Conservation (phyloP, 2,888 invertebrate species). For the Scrobipalpa atriplicella region DNA sequence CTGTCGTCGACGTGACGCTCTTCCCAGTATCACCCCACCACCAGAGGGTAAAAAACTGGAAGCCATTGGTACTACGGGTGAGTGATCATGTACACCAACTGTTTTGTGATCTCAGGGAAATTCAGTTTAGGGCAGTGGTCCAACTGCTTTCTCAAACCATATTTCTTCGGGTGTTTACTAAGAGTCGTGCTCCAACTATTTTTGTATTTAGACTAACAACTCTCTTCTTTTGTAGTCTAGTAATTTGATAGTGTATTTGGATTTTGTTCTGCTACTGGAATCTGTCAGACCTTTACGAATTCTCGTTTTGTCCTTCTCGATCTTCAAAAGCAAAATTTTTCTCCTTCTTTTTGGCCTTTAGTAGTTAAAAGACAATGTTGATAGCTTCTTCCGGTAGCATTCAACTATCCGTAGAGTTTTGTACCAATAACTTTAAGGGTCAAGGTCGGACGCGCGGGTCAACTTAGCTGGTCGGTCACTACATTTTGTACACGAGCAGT, state of each 20-base stretch:
- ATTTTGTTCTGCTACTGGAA: slow-evolving; percentile 19
- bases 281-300: background rate
- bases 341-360: background rate
- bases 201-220: too few species aligned
- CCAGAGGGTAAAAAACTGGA: background rate
- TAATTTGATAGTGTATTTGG: background rate
- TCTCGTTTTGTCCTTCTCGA: background rate
- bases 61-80: background rate
- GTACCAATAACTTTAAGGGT: too few species aligned
- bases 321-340: slow-evolving; percentile 19
- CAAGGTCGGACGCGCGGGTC: too few species aligned
- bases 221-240: background rate
- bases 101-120: background rate
- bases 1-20: background rate
- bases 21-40: slow-evolving; percentile 9
- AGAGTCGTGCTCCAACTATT: too few species aligned
- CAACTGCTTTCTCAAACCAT: too few species aligned
- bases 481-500: too few species aligned
- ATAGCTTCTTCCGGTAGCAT: too few species aligned
- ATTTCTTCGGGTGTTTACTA: too few species aligned
- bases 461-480: too few species aligned
- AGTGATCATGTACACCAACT: background rate
- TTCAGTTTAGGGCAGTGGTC: too few species aligned
- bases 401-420: background rate
- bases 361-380: too few species aligned